Percentiles rank a stretch among this genome's conserved stretches.
Evolutionary conservation across 2,888 invertebrate genomes (phyloP).

Genomic region (Netelia melanura): DNA sequence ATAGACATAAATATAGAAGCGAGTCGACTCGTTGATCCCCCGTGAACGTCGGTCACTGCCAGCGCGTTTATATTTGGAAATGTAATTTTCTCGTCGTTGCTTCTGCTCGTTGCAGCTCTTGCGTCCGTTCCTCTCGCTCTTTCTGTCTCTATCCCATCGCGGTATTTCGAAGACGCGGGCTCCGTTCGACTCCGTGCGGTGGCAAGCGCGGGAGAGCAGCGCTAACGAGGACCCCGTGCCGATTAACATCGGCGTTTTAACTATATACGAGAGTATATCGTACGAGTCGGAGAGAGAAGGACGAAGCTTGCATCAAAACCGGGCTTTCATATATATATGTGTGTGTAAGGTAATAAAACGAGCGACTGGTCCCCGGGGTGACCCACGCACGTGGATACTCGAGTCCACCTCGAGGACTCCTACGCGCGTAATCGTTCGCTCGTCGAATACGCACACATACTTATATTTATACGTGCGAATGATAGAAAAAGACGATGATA

Average conservation of each 20-base stretch:
- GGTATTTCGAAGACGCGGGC: constrained; percentile 41
- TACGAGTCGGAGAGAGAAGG: constrained; percentile 12
- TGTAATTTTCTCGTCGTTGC: constrained; percentile 49
- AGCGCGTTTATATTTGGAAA: constrained; percentile 60
- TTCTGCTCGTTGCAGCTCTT: constrained; percentile 33
- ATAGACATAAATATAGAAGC: constrained; percentile 5
- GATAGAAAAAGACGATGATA: constrained; percentile 6
- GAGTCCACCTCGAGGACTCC: constrained; percentile 56
- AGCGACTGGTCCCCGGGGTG: constrained; percentile 32
- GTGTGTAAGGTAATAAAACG: constrained; percentile 7
- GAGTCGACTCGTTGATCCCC: constrained; percentile 40
- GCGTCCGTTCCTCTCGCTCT: not conserved
- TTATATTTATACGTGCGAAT: constrained; percentile 1
- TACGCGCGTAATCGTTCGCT: constrained; percentile 57
- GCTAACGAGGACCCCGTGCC: constrained; percentile 76
- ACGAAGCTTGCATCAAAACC: constrained; percentile 20
- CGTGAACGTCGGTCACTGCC: constrained; percentile 37
- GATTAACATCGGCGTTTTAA: constrained; percentile 80
- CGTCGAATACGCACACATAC: constrained; percentile 28
- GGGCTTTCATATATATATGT: not conserved
- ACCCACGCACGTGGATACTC: constrained; percentile 49
- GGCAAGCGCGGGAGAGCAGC: constrained; percentile 66
- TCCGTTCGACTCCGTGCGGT: constrained; percentile 11
- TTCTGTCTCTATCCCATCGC: constrained; percentile 20
- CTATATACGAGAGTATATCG: constrained; percentile 67